Percentiles rank a stretch among this genome's conserved stretches.
Conservation (phyloP, 2,888 invertebrate species). For the Thyatira batis region DNA sequence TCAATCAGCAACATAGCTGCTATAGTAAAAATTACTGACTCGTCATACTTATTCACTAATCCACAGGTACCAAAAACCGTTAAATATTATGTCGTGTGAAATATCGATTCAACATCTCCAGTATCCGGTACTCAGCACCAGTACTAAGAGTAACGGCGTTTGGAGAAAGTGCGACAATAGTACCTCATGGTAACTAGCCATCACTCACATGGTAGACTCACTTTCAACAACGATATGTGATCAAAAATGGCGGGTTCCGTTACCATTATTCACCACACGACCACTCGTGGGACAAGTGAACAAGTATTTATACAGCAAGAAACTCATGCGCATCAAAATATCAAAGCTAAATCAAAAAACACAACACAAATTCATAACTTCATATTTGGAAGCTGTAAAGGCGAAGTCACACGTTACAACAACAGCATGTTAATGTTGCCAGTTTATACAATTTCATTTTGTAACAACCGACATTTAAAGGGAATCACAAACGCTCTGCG, state of each 20-base stretch:
- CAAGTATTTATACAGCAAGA: background rate
- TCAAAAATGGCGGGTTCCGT: constrained; percentile 1
- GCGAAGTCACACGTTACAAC: background rate
- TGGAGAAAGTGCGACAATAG: background rate
- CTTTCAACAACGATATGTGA: background rate
- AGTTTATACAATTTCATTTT: background rate
- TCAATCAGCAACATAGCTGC: no score
- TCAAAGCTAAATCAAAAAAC: background rate
- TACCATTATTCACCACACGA: background rate
- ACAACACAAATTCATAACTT: background rate
- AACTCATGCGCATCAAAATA: background rate
- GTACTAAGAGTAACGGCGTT: background rate
- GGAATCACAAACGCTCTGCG: background rate
- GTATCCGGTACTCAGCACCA: background rate
- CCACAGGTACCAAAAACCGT: background rate
- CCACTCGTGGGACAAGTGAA: background rate
- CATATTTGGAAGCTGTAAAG: background rate
- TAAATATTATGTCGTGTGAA: background rate
- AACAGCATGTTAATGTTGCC: background rate
- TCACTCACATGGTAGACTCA: background rate
- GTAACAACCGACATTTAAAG: background rate
- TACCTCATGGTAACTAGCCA: background rate
- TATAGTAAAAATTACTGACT: no score
- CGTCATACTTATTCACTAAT: no score
- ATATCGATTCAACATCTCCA: background rate